Evolutionary conservation across 2,888 invertebrate genomes (phyloP).

Genomic region (Drosophila rubida): DNA sequence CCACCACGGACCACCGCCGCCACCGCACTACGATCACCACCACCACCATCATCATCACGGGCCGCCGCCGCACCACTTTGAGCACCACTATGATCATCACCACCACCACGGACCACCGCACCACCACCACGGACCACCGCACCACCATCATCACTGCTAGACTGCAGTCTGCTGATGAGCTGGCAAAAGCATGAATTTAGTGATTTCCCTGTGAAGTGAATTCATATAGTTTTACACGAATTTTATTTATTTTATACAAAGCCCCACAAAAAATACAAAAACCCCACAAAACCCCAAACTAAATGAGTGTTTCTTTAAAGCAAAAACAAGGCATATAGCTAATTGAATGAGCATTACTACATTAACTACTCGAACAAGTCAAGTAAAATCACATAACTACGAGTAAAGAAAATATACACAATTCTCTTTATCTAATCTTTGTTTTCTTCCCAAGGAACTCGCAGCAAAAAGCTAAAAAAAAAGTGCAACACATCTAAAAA

Average conservation of each 20-base stretch:
- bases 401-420: no score
- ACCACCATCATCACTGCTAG: conserved; percentile 62
- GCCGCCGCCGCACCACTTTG: conserved; percentile 25
- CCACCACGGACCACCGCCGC: conserved; percentile 55
- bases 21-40: conserved; percentile 44
- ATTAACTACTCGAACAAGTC: no score
- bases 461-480: no score
- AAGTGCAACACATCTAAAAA: background rate
- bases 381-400: no score
- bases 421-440: background rate
- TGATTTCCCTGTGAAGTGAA: conserved; percentile 20
- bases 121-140: conserved; percentile 43
- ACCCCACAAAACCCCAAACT: background rate
- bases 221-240: conserved; percentile 32
- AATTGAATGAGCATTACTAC: background rate
- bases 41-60: conserved; percentile 54
- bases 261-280: background rate
- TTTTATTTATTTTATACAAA: conserved; percentile 55
- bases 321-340: background rate
- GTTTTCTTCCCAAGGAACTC: background rate
- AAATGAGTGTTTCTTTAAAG: background rate
- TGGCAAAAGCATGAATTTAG: background rate
- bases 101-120: conserved; percentile 35
- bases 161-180: background rate
- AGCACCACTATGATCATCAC: conserved; percentile 35